A percentile compares a stretch with the other conserved stretches of the same genome.
These are phyloP conservation scores for Nemotelus pantherinus DNA, from an alignment of 2,888 invertebrate species.

Conservation along the genomic window DNA sequence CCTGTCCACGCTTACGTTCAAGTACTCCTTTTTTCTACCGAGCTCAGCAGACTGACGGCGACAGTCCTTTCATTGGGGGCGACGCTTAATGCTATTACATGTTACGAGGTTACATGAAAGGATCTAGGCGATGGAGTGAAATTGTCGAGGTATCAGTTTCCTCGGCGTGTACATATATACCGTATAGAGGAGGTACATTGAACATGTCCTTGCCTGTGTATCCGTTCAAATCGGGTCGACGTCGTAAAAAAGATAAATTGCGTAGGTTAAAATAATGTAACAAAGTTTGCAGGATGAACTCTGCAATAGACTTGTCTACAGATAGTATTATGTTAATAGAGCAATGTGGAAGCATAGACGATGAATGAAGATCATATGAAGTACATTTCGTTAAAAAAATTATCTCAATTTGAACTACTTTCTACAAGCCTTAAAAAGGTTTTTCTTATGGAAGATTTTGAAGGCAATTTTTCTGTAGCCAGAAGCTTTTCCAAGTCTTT, in stretches of 20 bases:
- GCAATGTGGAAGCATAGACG: neutral
- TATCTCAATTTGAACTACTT: neutral
- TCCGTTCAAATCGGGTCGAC: slow-evolving; percentile 14
- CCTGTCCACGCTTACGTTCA: slow-evolving; percentile 3
- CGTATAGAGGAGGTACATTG: neutral
- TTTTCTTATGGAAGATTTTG: too few relatives aligned
- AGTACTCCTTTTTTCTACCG: slow-evolving; percentile 28
- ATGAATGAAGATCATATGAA: neutral
- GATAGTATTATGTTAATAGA: neutral
- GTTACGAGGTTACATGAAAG: neutral
- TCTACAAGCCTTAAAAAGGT: too few relatives aligned
- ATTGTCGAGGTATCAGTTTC: neutral
- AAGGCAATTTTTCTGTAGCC: too few relatives aligned
- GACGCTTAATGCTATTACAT: slow-evolving; percentile 37
- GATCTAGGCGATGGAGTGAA: neutral
- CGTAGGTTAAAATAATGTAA: slow-evolving; percentile 24
- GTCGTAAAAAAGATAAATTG: slow-evolving; percentile 34
- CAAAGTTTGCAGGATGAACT: neutral
- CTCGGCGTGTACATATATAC: neutral
- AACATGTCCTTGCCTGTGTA: slow-evolving; percentile 18
- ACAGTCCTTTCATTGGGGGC: slow-evolving; percentile 31
- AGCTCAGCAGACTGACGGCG: slow-evolving; percentile 13
- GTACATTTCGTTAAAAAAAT: neutral
- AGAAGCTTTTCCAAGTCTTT: too few relatives aligned
- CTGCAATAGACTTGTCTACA: neutral